phyloP scores from a whole-genome alignment of 2,113 vertebrate species.

The Oriolus oriolus region DNA sequence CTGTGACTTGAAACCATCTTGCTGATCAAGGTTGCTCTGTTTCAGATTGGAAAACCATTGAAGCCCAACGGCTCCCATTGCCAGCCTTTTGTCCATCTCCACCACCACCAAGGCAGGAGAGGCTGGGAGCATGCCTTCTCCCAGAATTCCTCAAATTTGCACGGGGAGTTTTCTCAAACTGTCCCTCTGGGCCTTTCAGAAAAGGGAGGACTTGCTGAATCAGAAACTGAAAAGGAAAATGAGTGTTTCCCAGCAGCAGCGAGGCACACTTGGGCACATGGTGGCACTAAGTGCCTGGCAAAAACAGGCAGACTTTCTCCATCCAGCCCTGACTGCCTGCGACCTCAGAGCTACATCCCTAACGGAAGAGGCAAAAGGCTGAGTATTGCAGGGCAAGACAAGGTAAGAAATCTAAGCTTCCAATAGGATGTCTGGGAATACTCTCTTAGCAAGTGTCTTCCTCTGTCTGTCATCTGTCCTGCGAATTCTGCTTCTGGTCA shows the following conservation, averaged over 20 bases:
- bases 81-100: not conserved
- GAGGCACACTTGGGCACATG: not conserved
- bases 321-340: no score
- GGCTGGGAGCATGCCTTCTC: not conserved
- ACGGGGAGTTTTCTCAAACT: not conserved
- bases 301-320: not conserved
- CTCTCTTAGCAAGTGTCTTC: slow-evolving; percentile 4
- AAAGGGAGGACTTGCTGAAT: not conserved
- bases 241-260: fast-evolving
- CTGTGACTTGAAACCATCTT: not conserved
- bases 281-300: not conserved
- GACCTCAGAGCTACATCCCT: not conserved
- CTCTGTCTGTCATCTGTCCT: not conserved
- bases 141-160: not conserved
- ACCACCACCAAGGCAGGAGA: fast-evolving
- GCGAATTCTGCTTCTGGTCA: not conserved
- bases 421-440: not conserved
- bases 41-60: not conserved
- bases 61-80: not conserved
- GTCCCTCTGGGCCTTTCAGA: not conserved
- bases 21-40: not conserved
- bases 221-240: not conserved
- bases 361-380: not conserved
- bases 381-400: not conserved
- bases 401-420: not conserved